Conservation (phyloP, 2,113 vertebrate species). For the Oceanites oceanicus region DNA sequence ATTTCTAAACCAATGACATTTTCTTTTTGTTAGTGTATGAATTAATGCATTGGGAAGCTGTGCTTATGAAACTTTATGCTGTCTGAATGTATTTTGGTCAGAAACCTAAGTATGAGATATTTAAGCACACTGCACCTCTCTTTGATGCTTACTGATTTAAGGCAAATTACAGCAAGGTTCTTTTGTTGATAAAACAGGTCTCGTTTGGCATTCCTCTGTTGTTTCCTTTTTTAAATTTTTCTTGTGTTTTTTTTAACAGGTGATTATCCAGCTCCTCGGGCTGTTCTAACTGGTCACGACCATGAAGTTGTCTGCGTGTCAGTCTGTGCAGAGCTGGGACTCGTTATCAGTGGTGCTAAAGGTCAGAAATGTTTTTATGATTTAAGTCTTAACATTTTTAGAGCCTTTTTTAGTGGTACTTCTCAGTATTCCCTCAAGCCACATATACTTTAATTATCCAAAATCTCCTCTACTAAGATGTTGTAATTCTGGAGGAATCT, state of each 20-base stretch:
- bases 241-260: slow-evolving; percentile 69
- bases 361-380: slow-evolving; percentile 78
- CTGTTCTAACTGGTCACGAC: slow-evolving; percentile 95
- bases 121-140: neutral
- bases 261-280: slow-evolving; percentile 95
- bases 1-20: neutral
- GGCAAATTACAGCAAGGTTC: neutral
- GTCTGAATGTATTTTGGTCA: neutral
- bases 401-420: neutral
- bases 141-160: neutral
- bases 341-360: slow-evolving; percentile 99
- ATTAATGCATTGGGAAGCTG: neutral
- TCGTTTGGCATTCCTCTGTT: neutral
- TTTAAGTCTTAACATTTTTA: slow-evolving; percentile 7
- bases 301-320: slow-evolving; percentile 97
- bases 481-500: neutral
- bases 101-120: neutral
- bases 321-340: slow-evolving; percentile 94
- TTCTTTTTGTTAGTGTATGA: neutral
- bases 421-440: neutral
- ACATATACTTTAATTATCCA: neutral
- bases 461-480: neutral
- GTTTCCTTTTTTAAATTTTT: neutral
- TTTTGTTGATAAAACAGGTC: neutral
- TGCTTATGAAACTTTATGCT: neutral